Base-by-base conservation (phyloP, 1,140 invertebrate genomes). In the Batillaria attramentaria region DNA sequence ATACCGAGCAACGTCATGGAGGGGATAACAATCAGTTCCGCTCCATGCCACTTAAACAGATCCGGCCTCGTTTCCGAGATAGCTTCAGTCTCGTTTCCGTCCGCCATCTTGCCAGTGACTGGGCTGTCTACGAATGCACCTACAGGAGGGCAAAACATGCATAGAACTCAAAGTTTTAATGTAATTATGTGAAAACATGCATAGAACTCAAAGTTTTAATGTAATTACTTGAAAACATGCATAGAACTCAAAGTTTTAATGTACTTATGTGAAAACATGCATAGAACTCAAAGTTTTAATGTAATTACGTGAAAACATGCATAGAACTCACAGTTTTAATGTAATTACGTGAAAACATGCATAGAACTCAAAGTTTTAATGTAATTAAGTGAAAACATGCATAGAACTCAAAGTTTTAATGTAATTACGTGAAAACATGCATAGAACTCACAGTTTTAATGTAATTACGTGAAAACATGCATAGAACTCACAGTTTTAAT, bases 41-140 rank as follows among this genome's bases (percentile, higher is more conserved):
- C 65, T 18, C 82, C 82, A 54, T 81, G 79, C 79, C 79, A 81
- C 39, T 79, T 74, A 50, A 83, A 83, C 37, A 81, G 39, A 50
- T 80, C 78, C 37, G 68, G 68, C 35, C 39, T 70, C 41, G 68
- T 28, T 70, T 70, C 68, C 68, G 68, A 31, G 3, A 3, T 4
- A 70, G 39, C 41, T 4, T 70, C 68, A 20, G 39, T 70, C 16
- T 5, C 33, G 42, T 70, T 70, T 28, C 39, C 31, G 13, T 70
- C 68, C n/a, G 68, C 68, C 68, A 70, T 70, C 4, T 28, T 70
- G 66, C 24, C 8, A 24, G 46, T 50, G 46, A 13, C 24, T 50
- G 10, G 10, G 46, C 46, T 50, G n/a, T 50, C 8, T 4, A 13
- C 5, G 62, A 37, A 31, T 10, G 62, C 13, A 37, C 28, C 6